A percentile compares a stretch with the other conserved stretches of the same genome.
phyloP scores from a whole-genome alignment of 2,888 invertebrate species.

The Zaprionus bogoriensis region DNA sequence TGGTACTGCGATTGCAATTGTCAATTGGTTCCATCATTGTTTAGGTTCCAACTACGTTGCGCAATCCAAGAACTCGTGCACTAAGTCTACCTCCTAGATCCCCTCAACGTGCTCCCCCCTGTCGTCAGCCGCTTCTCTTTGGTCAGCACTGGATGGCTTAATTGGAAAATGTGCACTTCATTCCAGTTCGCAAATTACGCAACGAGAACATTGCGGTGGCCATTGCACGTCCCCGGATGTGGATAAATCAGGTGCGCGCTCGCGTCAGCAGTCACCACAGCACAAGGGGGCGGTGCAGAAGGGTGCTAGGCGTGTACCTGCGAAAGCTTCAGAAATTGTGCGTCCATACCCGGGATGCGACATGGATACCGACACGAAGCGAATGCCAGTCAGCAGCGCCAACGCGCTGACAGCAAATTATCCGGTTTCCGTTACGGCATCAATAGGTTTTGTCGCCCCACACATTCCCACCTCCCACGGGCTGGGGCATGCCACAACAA shows the following conservation, averaged over 20 bases:
- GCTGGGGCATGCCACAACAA: conserved; percentile 18
- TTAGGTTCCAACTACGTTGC: no score
- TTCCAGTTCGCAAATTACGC: background rate
- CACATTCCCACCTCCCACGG: background rate
- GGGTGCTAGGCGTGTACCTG: no score
- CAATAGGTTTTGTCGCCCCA: no score
- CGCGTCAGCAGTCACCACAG: no score
- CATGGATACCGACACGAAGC: conserved; percentile 1
- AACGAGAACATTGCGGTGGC: background rate
- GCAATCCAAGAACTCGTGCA: no score
- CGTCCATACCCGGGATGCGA: conserved; percentile 5
- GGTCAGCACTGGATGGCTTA: no score
- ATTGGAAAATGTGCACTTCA: conserved; percentile 32
- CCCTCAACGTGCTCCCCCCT: no score
- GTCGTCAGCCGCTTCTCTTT: no score
- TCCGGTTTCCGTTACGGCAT: conserved; percentile 46
- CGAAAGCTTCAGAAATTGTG: background rate
- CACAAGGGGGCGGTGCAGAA: background rate
- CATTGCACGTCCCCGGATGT: background rate
- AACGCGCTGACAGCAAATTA: conserved; percentile 52
- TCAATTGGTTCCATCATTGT: no score
- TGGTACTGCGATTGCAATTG: no score
- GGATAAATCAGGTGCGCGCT: background rate
- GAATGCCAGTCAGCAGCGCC: conserved; percentile 9
- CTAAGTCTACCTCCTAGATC: no score